Evolutionary conservation across 2,888 invertebrate genomes (phyloP).

Genomic region (Ommatoiulus sabulosus): DNA sequence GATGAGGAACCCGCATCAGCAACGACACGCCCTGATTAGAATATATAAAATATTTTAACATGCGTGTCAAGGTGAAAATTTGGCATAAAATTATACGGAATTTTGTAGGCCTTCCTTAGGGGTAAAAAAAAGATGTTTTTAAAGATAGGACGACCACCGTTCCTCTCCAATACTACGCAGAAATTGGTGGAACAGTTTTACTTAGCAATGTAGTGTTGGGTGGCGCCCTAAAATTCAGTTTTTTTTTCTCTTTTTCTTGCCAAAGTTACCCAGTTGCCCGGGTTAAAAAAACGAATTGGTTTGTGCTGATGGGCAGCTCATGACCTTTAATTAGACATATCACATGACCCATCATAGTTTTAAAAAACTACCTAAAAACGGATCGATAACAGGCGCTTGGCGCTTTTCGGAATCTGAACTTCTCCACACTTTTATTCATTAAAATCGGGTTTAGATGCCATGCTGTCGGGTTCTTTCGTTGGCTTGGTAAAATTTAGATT

Average conservation of each 20-base stretch:
- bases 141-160: not conserved
- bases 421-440: no score
- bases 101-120: not conserved
- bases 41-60: conserved; percentile 42
- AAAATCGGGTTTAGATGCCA: not conserved
- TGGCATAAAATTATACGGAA: conserved; percentile 18
- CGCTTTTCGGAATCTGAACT: no score
- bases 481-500: not conserved
- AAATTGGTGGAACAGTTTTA: not conserved
- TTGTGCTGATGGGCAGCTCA: not conserved
- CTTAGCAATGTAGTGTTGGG: not conserved
- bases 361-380: not conserved
- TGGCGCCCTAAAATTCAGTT: not conserved
- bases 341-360: not conserved
- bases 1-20: not conserved
- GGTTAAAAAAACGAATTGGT: not conserved
- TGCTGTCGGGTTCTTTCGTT: not conserved
- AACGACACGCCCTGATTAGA: conserved; percentile 35
- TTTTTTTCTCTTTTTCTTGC: not conserved
- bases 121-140: conserved; percentile 35
- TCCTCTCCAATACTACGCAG: not conserved
- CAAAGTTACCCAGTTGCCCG: not conserved
- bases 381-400: no score
- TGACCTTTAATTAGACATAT: not conserved
- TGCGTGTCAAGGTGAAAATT: conserved; percentile 36